Evolutionary conservation across 2,888 invertebrate genomes (phyloP).

Genomic region (Sialis lutaria): DNA sequence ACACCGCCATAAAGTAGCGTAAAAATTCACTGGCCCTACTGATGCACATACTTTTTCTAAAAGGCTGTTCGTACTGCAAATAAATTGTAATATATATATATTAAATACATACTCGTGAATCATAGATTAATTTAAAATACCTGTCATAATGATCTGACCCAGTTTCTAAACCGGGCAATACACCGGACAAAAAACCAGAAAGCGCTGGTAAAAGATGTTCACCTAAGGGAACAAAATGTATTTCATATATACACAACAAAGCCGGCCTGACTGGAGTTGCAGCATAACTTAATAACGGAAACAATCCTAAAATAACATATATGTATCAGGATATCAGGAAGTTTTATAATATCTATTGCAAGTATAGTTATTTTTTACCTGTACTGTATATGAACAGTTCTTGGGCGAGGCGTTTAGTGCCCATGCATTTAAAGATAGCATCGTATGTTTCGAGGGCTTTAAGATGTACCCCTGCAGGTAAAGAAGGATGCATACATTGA

Average conservation of each 20-base stretch:
- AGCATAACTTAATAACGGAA: slow-evolving; percentile 75
- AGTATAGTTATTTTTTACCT: slow-evolving; percentile 23
- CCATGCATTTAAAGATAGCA: slow-evolving; percentile 77
- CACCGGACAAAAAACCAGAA: slow-evolving; percentile 74
- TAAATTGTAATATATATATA: slow-evolving; percentile 2
- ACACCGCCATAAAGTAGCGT: slow-evolving; percentile 78
- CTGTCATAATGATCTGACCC: slow-evolving; percentile 69
- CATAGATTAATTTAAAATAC: slow-evolving; percentile 24
- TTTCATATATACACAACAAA: slow-evolving; percentile 69
- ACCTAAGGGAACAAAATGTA: slow-evolving; percentile 70
- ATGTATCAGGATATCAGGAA: background rate
- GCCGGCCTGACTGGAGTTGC: slow-evolving; percentile 79
- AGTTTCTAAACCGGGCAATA: slow-evolving; percentile 74
- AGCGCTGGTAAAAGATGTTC: slow-evolving; percentile 60
- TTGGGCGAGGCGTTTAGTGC: slow-evolving; percentile 58
- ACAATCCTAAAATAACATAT: slow-evolving; percentile 40
- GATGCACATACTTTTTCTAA: slow-evolving; percentile 56
- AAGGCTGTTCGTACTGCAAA: slow-evolving; percentile 37
- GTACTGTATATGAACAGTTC: slow-evolving; percentile 73
- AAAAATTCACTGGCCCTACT: slow-evolving; percentile 63
- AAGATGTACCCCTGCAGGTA: slow-evolving; percentile 81
- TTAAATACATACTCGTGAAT: background rate
- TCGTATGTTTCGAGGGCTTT: slow-evolving; percentile 85
- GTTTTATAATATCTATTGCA: background rate
- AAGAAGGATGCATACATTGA: slow-evolving; percentile 84